A percentile compares a stretch with the other conserved stretches of the same genome.
Evolutionary conservation across 2,888 invertebrate species (phyloP).

Genomic region (Drosophila cyrtoloma): DNA sequence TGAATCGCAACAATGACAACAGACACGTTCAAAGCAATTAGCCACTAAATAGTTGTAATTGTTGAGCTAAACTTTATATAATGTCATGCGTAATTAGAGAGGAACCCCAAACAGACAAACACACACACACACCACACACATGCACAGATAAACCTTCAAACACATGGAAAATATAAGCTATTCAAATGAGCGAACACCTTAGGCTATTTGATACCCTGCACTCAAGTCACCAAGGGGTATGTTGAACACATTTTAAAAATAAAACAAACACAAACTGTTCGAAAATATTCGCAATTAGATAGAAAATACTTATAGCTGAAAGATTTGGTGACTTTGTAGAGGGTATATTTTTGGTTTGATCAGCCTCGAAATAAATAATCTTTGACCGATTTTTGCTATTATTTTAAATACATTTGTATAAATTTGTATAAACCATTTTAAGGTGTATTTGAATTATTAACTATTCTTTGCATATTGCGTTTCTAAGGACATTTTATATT

Average conservation of each 20-base stretch:
- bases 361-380: neutral
- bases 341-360: neutral
- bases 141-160: conserved; percentile 10
- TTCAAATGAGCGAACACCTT: conserved; percentile 38
- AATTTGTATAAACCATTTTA: neutral
- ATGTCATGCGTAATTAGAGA: conserved; percentile 74
- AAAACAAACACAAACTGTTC: neutral
- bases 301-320: neutral
- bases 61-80: conserved; percentile 78
- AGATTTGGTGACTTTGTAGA: neutral
- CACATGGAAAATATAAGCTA: conserved; percentile 11
- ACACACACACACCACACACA: conserved; percentile 3
- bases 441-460: neutral
- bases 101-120: conserved; percentile 12
- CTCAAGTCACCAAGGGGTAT: neutral
- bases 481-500: neutral
- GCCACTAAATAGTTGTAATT: conserved; percentile 78
- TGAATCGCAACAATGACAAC: conserved; percentile 4
- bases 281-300: neutral
- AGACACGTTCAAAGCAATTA: conserved; percentile 58
- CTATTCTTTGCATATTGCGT: neutral
- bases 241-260: neutral
- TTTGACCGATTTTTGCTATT: neutral
- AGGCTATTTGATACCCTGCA: conserved; percentile 42
- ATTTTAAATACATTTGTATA: neutral